A percentile compares a stretch with the other conserved stretches of the same genome.
These are phyloP conservation scores for Hemistola chrysoprasaria DNA, from an alignment of 2,888 invertebrate species.

Conservation along the genomic window DNA sequence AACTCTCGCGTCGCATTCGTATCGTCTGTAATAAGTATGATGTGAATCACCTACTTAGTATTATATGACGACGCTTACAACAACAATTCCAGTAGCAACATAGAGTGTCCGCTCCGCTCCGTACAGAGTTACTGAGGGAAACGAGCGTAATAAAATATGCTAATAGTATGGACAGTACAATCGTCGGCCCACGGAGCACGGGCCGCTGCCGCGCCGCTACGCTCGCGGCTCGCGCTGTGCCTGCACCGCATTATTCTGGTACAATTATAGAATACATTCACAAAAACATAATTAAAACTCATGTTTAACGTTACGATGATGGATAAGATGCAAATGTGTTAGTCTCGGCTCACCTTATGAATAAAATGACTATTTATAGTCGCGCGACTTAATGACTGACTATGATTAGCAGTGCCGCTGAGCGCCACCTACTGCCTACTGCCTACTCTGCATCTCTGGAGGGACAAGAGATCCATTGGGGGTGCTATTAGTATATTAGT, in stretches of 20 bases:
- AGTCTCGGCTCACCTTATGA: constrained; percentile 1
- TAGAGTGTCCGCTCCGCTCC: no score
- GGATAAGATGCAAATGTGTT: constrained; percentile 23
- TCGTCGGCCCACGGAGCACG: constrained; percentile 3
- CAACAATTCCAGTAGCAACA: constrained; percentile 2
- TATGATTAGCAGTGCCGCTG: no score
- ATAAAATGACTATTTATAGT: neutral
- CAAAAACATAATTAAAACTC: constrained; percentile 16
- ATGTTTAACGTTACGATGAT: constrained; percentile 17
- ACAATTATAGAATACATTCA: constrained; percentile 22
- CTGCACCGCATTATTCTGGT: no score
- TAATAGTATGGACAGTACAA: constrained; percentile 6
- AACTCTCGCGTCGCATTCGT: no score
- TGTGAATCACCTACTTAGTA: no score
- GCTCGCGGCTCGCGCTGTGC: no score
- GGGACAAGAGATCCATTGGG: no score
- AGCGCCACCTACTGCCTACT: no score
- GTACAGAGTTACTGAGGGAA: neutral
- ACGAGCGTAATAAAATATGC: constrained; percentile 8
- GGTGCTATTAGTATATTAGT: no score
- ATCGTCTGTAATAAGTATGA: no score
- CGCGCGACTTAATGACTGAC: constrained; percentile 8
- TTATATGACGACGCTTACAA: constrained; percentile 10
- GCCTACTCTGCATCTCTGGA: no score
- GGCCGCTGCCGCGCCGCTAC: no score